Base-by-base conservation (phyloP, 92 coral and sea anemone species). In the Pocillopora grandis region DNA sequence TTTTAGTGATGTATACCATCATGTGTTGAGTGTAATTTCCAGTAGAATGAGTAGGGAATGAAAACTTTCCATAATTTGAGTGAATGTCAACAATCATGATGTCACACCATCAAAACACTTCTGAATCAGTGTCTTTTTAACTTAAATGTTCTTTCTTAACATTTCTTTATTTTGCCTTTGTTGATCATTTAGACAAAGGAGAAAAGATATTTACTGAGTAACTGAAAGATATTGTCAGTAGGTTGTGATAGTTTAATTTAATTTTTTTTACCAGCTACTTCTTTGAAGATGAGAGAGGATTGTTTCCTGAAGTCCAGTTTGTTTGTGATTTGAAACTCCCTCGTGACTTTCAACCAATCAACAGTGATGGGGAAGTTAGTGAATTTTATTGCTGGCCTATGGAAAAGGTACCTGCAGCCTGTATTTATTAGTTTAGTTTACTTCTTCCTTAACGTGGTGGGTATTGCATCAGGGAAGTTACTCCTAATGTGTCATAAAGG, bases 271-370 rank as follows among this genome's bases (percentile, higher is more conserved):
- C 42, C 88, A 96, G 98, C 81, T 96, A 94, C 76, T 88, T 93
- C 75, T 96, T 89, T 81, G 98, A 96, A 62, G 95, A 92, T 74
- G 92, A 90, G 66, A 91, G 95, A 62, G 98, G 98, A 36, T 87
- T 96, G 16, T 96, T 96, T 81, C 98, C 98, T 21, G 98, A 93
- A 80, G 95, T 96, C 8, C 93, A 96, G 80, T 96, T 94, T 85
- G 92, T 94, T 17, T 96, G 81, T 71, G 98, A 96, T 75, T 92
- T 96, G 58, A 82, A 90, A 67, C 85, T 96, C 21, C 98, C 98
- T 17, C 81, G 79, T 57, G 92, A 94, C 78, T 96, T 96, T 80
- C 76, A 88, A 85, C 98, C 98, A 23, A 49, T 62, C n/a, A 90
- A 87, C 52, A 87, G 88, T 65, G 98, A 96, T 89, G 98, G 98